A percentile compares a stretch with the other conserved stretches of the same genome.
phyloP scores from a whole-genome alignment of 30 jellyfish, hydroid and myxozoan genomes.

The Euphysa ruthae region DNA sequence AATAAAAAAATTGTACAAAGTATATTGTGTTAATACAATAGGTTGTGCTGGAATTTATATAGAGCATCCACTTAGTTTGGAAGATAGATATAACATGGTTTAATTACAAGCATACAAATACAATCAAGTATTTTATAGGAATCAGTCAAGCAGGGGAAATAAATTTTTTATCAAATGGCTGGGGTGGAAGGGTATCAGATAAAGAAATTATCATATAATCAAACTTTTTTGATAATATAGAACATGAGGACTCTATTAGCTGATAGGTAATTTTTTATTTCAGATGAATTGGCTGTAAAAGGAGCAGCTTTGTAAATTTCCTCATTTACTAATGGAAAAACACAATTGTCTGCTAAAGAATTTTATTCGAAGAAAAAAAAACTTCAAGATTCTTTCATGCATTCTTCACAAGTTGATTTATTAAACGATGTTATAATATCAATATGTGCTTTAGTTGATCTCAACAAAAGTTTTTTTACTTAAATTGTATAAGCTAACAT shows the following conservation, averaged over 20 bases:
- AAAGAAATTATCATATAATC: slow-evolving; percentile 37
- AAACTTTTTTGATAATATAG: slow-evolving; percentile 32
- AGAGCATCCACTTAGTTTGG: too few relatives aligned
- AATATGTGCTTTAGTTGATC: too few relatives aligned
- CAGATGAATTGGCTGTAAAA: slow-evolving; percentile 34
- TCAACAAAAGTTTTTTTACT: too few relatives aligned
- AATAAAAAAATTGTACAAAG: too few relatives aligned
- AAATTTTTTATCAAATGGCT: slow-evolving; percentile 42
- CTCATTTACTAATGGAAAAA: slow-evolving; percentile 51
- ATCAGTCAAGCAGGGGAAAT: slow-evolving; percentile 65
- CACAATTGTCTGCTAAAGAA: slow-evolving; percentile 44
- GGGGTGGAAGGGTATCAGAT: slow-evolving; percentile 68
- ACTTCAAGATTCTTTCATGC: too few relatives aligned
- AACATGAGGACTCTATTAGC: slow-evolving; percentile 52
- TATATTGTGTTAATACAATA: too few relatives aligned
- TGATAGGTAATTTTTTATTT: slow-evolving; percentile 54
- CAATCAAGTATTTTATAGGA: slow-evolving; percentile 47
- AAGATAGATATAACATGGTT: too few relatives aligned
- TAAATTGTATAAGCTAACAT: too few relatives aligned
- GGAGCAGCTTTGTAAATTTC: slow-evolving; percentile 53
- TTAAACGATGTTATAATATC: too few relatives aligned
- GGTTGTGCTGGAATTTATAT: too few relatives aligned
- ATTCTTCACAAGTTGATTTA: too few relatives aligned
- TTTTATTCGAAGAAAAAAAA: too few relatives aligned
- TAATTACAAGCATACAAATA: slow-evolving; percentile 34